These are phyloP conservation scores for Girardinus metallicus DNA, from an alignment of 2,797 vertebrate genomes.

Conservation along the genomic window DNA sequence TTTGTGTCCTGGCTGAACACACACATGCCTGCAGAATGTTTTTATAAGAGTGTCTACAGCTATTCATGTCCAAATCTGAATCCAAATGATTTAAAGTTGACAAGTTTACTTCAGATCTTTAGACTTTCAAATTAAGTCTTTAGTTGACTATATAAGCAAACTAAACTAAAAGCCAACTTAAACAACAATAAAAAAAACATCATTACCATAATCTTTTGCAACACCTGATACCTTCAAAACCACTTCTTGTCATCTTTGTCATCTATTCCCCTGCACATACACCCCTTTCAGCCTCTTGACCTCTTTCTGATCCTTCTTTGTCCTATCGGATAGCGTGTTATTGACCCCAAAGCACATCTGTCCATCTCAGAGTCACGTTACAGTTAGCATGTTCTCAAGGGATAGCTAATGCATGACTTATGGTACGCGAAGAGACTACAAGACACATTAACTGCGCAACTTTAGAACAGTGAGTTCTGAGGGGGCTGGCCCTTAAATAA, in stretches of 20 bases:
- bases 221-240: not conserved
- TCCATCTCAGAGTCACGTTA: conserved; percentile 47
- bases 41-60: not conserved
- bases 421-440: conserved; percentile 8
- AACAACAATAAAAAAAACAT: not conserved
- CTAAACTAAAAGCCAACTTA: not conserved
- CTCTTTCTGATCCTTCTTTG: not conserved
- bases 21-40: conserved; percentile 22
- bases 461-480: not conserved
- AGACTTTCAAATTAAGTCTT: not conserved
- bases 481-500: not conserved
- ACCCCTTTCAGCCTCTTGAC: not conserved
- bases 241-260: not conserved
- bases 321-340: conserved; percentile 22
- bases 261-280: not conserved
- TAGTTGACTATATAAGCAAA: not conserved
- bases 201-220: not conserved
- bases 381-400: conserved; percentile 35
- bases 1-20: conserved; percentile 38
- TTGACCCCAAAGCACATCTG: conserved; percentile 51
- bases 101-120: not conserved
- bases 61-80: not conserved
- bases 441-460: conserved; percentile 9
- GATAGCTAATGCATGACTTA: conserved; percentile 24
- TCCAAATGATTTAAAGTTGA: not conserved